A percentile compares a stretch with the other conserved stretches of the same genome.
Conservation (phyloP, 2,888 invertebrate species). For the Xiphydria camelus region DNA sequence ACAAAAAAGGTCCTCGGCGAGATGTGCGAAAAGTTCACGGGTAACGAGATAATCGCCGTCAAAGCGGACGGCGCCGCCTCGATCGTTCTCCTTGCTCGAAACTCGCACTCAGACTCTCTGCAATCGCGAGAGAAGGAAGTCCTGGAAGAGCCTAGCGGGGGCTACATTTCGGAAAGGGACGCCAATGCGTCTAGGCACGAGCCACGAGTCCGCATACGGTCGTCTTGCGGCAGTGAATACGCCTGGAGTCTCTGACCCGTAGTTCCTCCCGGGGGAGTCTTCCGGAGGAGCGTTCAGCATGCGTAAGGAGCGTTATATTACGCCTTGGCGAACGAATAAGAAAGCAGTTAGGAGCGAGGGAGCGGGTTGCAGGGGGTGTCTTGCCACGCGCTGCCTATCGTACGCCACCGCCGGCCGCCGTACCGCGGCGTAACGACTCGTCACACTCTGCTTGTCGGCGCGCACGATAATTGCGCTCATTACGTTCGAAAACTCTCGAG, state of each 20-base stretch:
- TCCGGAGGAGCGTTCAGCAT: slow-evolving; percentile 46
- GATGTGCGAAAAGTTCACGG: too few species aligned
- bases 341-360: slow-evolving; percentile 34
- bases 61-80: too few species aligned
- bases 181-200: slow-evolving; percentile 54
- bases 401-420: slow-evolving; percentile 14
- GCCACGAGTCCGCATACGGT: slow-evolving; percentile 46
- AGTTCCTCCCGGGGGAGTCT: slow-evolving; percentile 50
- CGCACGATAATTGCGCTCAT: slow-evolving; percentile 56
- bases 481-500: slow-evolving; percentile 47
- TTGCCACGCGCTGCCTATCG: slow-evolving; percentile 51
- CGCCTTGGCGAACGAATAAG: slow-evolving; percentile 33
- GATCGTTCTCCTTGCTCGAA: too few species aligned
- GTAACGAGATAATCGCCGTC: too few species aligned
- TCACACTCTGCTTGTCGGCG: slow-evolving; percentile 54
- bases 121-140: too few species aligned
- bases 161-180: too few species aligned
- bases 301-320: slow-evolving; percentile 45
- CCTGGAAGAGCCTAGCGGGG: too few species aligned
- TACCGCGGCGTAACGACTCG: slow-evolving; percentile 50
- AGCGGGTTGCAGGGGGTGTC: slow-evolving; percentile 27
- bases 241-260: slow-evolving; percentile 55
- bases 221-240: slow-evolving; percentile 37
- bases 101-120: too few species aligned
- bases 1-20: too few species aligned